Evolutionary conservation across 2,113 vertebrate genomes (phyloP).

Genomic region (Toxotes chatareus): DNA sequence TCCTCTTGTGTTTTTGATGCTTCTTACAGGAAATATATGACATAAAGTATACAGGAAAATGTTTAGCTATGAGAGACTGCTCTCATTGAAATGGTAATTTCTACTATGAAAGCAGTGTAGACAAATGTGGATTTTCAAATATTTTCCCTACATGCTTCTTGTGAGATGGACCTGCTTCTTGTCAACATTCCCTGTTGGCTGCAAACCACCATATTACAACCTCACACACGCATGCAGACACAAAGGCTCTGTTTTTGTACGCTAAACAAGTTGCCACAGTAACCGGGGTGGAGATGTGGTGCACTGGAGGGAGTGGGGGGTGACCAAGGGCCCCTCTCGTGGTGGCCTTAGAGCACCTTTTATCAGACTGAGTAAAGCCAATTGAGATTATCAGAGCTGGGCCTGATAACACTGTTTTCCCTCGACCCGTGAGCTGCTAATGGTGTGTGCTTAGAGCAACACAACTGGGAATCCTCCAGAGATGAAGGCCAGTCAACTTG

Average conservation of each 20-base stretch:
- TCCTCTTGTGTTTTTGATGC: conserved; percentile 15
- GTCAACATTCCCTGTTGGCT: conserved; percentile 55
- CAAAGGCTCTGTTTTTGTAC: conserved; percentile 66
- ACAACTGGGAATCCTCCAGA: conserved; percentile 83
- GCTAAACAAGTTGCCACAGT: conserved; percentile 79
- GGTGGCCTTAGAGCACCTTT: conserved; percentile 84
- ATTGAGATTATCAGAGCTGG: conserved; percentile 89
- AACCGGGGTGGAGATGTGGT: conserved; percentile 74
- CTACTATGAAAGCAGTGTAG: conserved; percentile 28
- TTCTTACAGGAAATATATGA: conserved; percentile 26
- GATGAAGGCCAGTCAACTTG: conserved; percentile 79
- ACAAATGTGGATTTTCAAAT: conserved; percentile 54
- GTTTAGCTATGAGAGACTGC: conserved; percentile 1
- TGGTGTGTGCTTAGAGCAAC: conserved; percentile 89
- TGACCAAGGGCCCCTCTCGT: conserved; percentile 76
- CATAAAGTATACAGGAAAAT: conserved; percentile 5
- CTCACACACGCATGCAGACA: conserved; percentile 23
- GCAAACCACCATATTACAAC: conserved; percentile 45
- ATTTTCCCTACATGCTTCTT: conserved; percentile 52
- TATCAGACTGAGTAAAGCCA: conserved; percentile 91
- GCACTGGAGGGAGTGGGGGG: conserved; percentile 33
- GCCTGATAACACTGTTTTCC: conserved; percentile 90
- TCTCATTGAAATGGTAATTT: conserved; percentile 28
- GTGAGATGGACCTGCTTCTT: conserved; percentile 58
- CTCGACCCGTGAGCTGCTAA: conserved; percentile 90